These are phyloP conservation scores for Anguilla anguilla DNA, from an alignment of 2,797 vertebrate species.

Conservation along the genomic window DNA sequence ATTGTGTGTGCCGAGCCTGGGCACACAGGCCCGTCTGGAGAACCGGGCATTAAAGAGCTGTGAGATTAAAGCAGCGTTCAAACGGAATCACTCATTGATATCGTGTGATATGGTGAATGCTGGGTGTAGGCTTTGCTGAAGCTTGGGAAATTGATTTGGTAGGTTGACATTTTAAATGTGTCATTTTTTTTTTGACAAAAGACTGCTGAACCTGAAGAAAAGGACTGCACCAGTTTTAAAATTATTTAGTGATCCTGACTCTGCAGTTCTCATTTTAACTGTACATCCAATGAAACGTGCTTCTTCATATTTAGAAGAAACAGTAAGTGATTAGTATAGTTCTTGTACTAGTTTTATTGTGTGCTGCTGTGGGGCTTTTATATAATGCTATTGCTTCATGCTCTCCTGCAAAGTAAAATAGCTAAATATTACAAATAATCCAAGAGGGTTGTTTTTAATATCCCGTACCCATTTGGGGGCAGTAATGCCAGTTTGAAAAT, in stretches of 20 bases:
- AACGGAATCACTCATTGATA: neutral
- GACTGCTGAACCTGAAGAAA: neutral
- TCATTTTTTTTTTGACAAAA: neutral
- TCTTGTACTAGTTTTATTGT: neutral
- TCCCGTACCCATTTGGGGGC: conserved; percentile 50
- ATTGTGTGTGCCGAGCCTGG: conserved; percentile 24
- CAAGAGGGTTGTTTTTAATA: conserved; percentile 54
- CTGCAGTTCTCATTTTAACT: neutral
- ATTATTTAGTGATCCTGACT: neutral
- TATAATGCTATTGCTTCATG: neutral
- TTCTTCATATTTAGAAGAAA: neutral
- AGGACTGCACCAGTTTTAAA: neutral
- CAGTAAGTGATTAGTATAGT: neutral
- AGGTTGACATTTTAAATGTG: neutral
- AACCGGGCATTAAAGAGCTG: neutral
- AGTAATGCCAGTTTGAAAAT: conserved; percentile 48
- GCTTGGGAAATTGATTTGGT: neutral
- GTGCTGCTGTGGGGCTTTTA: neutral
- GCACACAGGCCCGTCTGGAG: neutral
- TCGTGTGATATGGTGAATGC: neutral
- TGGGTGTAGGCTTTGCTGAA: neutral
- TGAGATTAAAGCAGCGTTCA: neutral
- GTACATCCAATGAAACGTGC: neutral
- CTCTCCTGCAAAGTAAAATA: conserved; percentile 32
- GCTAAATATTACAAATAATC: conserved; percentile 45